phyloP scores from a whole-genome alignment of 2,113 vertebrate genomes.

The Pygoscelis adeliae region DNA sequence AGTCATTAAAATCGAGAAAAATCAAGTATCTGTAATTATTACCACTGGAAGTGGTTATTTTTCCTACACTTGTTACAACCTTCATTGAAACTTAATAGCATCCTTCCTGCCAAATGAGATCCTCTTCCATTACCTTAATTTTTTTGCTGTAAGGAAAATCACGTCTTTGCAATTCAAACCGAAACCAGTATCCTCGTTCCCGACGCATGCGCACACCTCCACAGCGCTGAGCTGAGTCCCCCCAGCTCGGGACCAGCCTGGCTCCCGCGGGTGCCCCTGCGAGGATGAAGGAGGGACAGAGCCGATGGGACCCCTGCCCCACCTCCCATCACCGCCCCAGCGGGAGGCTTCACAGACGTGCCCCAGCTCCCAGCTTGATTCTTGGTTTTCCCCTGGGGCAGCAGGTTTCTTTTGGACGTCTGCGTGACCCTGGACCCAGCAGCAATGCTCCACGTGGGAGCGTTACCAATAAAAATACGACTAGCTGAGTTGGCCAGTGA shows the following conservation, averaged over 20 bases:
- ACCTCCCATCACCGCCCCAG: accelerated
- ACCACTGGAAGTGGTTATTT: neutral
- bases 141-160: neutral
- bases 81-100: neutral
- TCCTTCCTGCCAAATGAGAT: neutral
- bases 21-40: neutral
- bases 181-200: accelerated
- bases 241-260: accelerated
- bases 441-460: accelerated
- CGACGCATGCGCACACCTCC: accelerated
- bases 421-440: accelerated
- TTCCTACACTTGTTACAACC: neutral
- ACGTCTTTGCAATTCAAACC: accelerated
- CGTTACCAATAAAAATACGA: accelerated
- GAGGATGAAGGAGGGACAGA: accelerated
- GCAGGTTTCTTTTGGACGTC: neutral
- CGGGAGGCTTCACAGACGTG: accelerated
- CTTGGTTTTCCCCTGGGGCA: neutral
- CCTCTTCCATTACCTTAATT: neutral
- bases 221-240: neutral
- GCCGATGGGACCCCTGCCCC: neutral
- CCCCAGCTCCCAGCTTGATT: neutral
- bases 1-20: neutral
- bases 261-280: accelerated
- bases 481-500: neutral